Evolutionary conservation across 2,797 vertebrate species (phyloP), one percentile per base, ranked within the genome.

Genomic region (Petrocephalus sullivani): DNA sequence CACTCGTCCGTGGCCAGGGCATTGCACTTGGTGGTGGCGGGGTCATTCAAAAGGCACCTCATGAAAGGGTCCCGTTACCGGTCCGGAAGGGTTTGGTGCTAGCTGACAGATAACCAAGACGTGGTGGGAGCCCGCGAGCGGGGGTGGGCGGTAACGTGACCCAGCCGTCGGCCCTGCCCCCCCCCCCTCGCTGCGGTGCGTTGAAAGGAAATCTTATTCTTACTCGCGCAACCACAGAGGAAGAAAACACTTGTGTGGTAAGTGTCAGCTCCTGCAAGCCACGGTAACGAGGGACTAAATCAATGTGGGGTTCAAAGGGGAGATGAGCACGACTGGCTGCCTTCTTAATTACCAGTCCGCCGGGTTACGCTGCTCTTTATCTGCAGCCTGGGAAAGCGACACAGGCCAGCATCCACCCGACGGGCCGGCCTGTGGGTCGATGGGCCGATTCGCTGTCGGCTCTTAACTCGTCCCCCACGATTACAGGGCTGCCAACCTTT

Each of bases 171-270:
- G 12, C 46, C 19, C 19, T 41, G 1, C 78, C n/a, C n/a, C n/a
- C 5, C 37, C 33, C 33, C 23, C 56, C 14, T 46, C 8, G 56
- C 57, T 60, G 57, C 33, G 28, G 33, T 60, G 57, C 7, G 37
- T 19, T 37, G 85, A 61, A 86, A 86, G 85, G 57, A 61, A 86
- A 86, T 86, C 56, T 41, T 46, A 60, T 46, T 41, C 53, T 53
- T 23, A 85, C 53, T 85, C 57, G 19, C 6, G 85, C 28, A 37
- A 60, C 85, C 85, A 46, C 56, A 86, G 56, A 12, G 85, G 56
- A 86, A 61, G 85, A 57, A 86, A 61, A 86, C 57, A 86, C 54
- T 60, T 61, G 57, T 10, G 57, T 41, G 85, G 56, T 60, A 33
- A 41, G 54, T 46, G 57, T 61, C 33, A 86, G 33, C 37, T 60